Percentiles rank a stretch among this genome's conserved stretches.
Conservation (phyloP, 2,797 vertebrate species). For the Coluber constrictor region DNA sequence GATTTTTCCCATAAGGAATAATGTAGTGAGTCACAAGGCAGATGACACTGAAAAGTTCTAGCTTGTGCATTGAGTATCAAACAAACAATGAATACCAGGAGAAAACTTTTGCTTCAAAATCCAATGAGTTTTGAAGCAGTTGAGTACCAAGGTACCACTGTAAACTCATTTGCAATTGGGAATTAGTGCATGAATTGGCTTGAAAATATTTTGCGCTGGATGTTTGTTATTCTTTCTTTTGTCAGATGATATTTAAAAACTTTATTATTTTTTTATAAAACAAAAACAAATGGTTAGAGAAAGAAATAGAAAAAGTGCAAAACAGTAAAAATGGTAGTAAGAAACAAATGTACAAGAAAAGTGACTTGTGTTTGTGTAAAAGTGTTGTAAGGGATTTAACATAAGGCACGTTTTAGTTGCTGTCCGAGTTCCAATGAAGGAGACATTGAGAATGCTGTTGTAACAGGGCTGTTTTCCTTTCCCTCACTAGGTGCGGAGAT, state of each 20-base stretch:
- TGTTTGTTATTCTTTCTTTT: neutral
- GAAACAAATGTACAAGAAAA: neutral
- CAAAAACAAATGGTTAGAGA: neutral
- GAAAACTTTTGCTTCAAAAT: neutral
- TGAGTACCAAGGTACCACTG: neutral
- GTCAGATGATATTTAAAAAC: neutral
- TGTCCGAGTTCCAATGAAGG: neutral
- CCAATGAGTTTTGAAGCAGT: neutral
- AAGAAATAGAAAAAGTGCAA: neutral
- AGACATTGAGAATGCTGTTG: neutral
- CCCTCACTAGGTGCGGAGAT: slow-evolving; percentile 81
- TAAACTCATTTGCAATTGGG: neutral
- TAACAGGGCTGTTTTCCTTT: neutral
- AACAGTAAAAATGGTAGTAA: neutral
- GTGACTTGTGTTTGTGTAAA: neutral
- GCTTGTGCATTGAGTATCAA: neutral
- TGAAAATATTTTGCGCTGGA: neutral
- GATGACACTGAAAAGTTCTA: neutral
- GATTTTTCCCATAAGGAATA: neutral
- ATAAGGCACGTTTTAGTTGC: neutral
- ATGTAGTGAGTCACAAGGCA: neutral
- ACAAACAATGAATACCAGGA: neutral
- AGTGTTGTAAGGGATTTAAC: neutral
- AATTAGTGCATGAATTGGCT: neutral
- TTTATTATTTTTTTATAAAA: neutral